A percentile compares a stretch with the other conserved stretches of the same genome.
phyloP scores from a whole-genome alignment of 92 coral and sea anemone genomes.

The Actinostola sp. region DNA sequence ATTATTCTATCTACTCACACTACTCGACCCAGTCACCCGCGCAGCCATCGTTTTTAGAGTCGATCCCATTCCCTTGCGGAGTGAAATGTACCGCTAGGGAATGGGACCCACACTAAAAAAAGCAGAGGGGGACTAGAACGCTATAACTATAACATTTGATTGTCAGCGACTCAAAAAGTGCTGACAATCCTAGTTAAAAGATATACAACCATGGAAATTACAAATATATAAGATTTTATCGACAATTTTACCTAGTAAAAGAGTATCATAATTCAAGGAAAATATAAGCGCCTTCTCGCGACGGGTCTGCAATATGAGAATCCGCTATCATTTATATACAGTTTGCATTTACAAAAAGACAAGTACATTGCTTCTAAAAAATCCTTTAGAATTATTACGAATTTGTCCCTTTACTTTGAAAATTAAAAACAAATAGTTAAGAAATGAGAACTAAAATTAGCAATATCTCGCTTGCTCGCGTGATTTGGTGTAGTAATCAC shows the following conservation, averaged over 20 bases:
- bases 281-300: background rate
- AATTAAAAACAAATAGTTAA: no score
- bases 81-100: no score
- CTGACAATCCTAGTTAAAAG: background rate
- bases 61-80: no score
- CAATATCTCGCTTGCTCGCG: no score
- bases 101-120: no score
- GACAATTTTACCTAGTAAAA: conserved; percentile 23
- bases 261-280: conserved; percentile 11
- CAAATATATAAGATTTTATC: conserved; percentile 29
- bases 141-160: no score
- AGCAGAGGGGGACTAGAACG: conserved; percentile 10
- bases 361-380: background rate
- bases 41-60: no score
- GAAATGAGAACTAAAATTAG: no score
- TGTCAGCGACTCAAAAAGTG: no score
- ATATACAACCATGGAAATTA: conserved; percentile 20
- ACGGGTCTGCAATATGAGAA: background rate
- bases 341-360: background rate
- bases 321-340: background rate
- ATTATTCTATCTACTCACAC: no score
- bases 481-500: no score
- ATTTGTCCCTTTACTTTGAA: no score
- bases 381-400: background rate
- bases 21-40: background rate